These are phyloP conservation scores for Hylomyscus alleni DNA, from an alignment of 2,797 vertebrate genomes.

Conservation along the genomic window DNA sequence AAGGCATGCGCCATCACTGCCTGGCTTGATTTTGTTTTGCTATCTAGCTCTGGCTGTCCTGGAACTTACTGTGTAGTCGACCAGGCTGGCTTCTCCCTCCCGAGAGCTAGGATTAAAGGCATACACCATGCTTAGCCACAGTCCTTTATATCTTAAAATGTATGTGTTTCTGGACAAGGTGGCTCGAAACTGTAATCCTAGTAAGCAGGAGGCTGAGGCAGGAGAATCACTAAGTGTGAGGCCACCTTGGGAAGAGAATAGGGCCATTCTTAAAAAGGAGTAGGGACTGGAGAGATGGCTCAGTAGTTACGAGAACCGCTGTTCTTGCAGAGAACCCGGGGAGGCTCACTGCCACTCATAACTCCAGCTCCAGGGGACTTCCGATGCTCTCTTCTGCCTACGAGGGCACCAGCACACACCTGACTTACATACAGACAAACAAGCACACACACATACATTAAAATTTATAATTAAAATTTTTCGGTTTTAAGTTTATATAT, in stretches of 20 bases:
- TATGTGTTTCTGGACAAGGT: neutral
- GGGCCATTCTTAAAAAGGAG: neutral
- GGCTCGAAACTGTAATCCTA: neutral
- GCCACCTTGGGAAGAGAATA: neutral
- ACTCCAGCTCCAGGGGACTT: neutral
- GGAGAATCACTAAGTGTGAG: neutral
- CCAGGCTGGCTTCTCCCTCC: neutral
- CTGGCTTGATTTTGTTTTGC: neutral
- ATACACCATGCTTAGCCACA: neutral
- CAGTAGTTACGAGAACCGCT: neutral
- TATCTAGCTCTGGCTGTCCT: neutral
- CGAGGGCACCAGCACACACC: too few relatives aligned
- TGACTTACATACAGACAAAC: neutral
- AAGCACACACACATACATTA: neutral
- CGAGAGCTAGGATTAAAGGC: neutral
- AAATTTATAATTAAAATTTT: neutral
- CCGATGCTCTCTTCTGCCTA: neutral
- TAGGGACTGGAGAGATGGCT: neutral
- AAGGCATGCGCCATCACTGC: neutral
- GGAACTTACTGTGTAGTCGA: neutral
- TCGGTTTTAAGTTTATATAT: neutral
- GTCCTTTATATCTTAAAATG: neutral
- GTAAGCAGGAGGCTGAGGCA: neutral
- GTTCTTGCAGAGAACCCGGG: neutral
- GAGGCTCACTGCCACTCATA: neutral